These are phyloP conservation scores for Helogale parvula DNA, from an alignment of 2,113 vertebrate species.

Conservation along the genomic window DNA sequence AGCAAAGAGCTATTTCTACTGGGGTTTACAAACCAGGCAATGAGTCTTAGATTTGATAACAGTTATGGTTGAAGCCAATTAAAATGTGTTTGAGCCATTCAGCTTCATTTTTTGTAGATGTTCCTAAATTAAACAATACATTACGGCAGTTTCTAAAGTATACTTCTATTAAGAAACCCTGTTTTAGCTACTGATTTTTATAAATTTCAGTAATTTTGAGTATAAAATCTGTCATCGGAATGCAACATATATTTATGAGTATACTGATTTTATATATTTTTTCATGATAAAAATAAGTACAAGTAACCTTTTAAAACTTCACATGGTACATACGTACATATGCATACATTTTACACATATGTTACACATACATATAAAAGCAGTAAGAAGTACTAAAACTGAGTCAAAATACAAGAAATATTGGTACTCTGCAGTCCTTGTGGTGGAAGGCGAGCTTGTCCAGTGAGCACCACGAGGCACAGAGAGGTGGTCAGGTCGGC, in stretches of 20 bases:
- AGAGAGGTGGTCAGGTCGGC: neutral
- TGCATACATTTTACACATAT: neutral
- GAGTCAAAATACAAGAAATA: neutral
- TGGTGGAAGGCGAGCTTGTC: neutral
- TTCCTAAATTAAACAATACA: neutral
- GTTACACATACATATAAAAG: neutral
- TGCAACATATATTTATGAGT: neutral
- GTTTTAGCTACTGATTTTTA: neutral
- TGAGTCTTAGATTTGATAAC: neutral
- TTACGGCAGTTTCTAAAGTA: neutral
- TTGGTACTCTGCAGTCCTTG: neutral
- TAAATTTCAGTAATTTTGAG: neutral
- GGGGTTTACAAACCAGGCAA: neutral
- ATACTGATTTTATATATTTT: neutral
- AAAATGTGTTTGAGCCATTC: neutral
- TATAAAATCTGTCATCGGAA: neutral
- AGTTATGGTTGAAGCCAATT: neutral
- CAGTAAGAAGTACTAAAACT: neutral
- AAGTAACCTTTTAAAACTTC: neutral
- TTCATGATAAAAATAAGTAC: neutral
- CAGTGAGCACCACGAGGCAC: neutral
- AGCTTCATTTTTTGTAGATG: neutral
- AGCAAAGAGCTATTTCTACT: fast-evolving
- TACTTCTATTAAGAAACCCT: neutral
- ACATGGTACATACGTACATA: neutral